Evolutionary conservation across 2,113 vertebrate genomes (phyloP), one percentile per base, ranked within the genome.

Genomic region (Rostratula benghalensis): DNA sequence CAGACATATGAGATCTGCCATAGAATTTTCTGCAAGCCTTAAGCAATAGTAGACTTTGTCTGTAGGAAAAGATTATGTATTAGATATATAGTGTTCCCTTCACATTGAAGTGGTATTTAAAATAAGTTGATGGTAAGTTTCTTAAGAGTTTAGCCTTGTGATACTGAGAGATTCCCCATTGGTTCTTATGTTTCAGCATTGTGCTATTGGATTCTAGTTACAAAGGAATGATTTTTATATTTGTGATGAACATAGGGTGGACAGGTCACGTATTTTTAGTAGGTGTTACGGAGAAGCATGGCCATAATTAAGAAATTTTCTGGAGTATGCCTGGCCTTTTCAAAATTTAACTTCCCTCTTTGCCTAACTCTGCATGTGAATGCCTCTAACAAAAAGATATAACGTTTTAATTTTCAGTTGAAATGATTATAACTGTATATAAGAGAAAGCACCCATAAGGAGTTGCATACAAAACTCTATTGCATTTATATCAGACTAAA

Each of bases 401-500:
- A 97, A 94, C 85, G 93, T 97, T 98, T 98, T 97, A 96, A 96
- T 98, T 97, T 97, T 95, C 96, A 73, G 77, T 92, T 96, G 93
- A 95, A 97, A 97, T 93, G 17, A 91, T 97, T 97, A 73, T 96
- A 97, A 97, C 95, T 97, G 95, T 97, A 91, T 97, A 75, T 97
- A 98, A 96, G 95, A 96, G 90, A 97, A 96, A 97, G 95, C 96
- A 94, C 97, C 97, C 97, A 71, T 96, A 95, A 97, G 97, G 97
- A 98, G 95, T 96, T 97, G 92, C 96, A 95, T 97, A 98, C 85
- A 97, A 97, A 97, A 97, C 53, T 91, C 92, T 95, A 89, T 97
- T 97, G 97, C 97, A 96, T 98, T 97, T 97, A 94, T 96, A 95
- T 97, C 95, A 91, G 98, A 98, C 97, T 98, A 98, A 98, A 98